Conservation (phyloP, 1,140 invertebrate species). For the Thaumetopoea pityocampa region DNA sequence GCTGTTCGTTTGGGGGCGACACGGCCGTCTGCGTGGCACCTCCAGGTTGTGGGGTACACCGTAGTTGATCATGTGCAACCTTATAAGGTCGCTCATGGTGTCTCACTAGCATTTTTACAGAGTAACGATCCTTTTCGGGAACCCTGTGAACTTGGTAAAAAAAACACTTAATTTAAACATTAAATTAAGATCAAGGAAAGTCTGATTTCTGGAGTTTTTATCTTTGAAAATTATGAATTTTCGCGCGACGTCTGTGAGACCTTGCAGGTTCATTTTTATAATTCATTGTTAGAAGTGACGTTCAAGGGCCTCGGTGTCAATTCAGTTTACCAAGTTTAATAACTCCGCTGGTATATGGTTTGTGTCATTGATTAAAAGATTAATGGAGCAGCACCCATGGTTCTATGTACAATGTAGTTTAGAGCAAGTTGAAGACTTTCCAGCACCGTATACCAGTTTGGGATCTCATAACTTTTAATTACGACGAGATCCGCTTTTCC, state of each 20-base stretch:
- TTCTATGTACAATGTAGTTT: conserved; percentile 25
- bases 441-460: conserved; percentile 24
- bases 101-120: conserved; percentile 20
- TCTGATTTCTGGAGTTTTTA: conserved; percentile 24
- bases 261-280: conserved; percentile 8
- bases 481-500: conserved; percentile 30
- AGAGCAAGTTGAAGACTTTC: conserved; percentile 29
- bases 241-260: conserved; percentile 15
- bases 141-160: conserved; percentile 20
- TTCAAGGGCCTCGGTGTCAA: conserved; percentile 13
- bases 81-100: conserved; percentile 21
- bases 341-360: conserved; percentile 27
- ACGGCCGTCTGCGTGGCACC: too few species aligned
- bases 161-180: too few species aligned
- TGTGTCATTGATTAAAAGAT: conserved; percentile 20
- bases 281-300: conserved; percentile 11
- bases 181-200: conserved; percentile 21
- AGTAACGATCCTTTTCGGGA: conserved; percentile 24
- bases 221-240: conserved; percentile 22
- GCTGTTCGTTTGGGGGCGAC: too few species aligned
- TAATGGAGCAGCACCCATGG: conserved; percentile 24
- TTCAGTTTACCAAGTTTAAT: conserved; percentile 19
- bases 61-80: conserved; percentile 27
- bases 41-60: conserved; percentile 22
- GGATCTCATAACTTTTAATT: conserved; percentile 31